These are phyloP conservation scores for Sternarchorhynchus goeldii DNA, from an alignment of 2,797 vertebrate species.

Conservation along the genomic window DNA sequence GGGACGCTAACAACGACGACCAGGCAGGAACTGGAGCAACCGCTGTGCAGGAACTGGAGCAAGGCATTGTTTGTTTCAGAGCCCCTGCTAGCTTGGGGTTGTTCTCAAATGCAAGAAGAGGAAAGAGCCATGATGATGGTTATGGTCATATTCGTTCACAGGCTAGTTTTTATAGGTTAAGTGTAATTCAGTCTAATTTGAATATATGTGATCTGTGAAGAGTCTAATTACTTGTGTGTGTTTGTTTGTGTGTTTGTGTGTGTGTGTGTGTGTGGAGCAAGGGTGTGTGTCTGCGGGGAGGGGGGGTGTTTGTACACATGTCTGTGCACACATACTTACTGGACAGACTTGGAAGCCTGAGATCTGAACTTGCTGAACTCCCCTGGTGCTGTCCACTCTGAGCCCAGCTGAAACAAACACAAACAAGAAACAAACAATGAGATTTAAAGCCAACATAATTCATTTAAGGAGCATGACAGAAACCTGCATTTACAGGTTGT, in stretches of 20 bases:
- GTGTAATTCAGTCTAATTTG: too few relatives aligned
- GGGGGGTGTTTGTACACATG: not conserved
- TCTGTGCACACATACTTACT: constrained; percentile 78
- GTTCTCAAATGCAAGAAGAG: too few relatives aligned
- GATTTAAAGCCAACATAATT: too few relatives aligned
- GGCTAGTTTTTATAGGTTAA: too few relatives aligned
- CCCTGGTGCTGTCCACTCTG: constrained; percentile 95
- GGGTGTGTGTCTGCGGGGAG: too few relatives aligned
- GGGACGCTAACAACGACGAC: not conserved
- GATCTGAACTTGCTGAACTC: constrained; percentile 99
- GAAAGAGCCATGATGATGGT: too few relatives aligned
- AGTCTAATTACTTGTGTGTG: not conserved
- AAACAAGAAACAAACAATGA: not conserved
- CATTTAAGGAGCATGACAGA: too few relatives aligned
- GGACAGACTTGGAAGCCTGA: constrained; percentile 91
- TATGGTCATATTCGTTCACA: too few relatives aligned
- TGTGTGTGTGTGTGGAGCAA: not conserved
- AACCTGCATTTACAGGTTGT: not conserved
- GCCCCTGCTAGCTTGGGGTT: too few relatives aligned
- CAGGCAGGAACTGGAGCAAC: not conserved
- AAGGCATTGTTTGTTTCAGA: too few relatives aligned
- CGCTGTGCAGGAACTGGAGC: too few relatives aligned
- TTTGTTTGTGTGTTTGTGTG: not conserved
- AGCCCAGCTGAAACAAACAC: constrained; percentile 84
- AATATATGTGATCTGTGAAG: not conserved